Conservation (phyloP, 2,113 vertebrate species). For the Platichthys stellatus region DNA sequence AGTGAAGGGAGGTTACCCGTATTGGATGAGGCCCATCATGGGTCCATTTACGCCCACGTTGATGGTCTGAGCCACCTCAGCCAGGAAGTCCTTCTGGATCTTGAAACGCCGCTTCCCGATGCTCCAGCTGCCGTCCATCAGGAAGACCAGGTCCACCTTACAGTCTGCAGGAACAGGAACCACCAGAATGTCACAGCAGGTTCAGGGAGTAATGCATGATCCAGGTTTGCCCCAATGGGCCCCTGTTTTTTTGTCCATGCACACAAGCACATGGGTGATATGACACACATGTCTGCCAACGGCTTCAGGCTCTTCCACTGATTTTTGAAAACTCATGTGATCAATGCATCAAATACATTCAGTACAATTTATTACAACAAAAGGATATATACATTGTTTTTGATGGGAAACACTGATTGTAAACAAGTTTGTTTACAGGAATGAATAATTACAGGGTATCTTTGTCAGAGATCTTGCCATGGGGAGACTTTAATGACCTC, state of each 20-base stretch:
- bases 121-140: constrained; percentile 96
- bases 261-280: no score
- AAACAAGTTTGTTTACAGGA: background rate
- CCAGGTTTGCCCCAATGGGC: background rate
- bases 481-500: no score
- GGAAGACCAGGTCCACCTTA: constrained; percentile 91
- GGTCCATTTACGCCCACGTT: constrained; percentile 88
- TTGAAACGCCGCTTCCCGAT: constrained; percentile 94
- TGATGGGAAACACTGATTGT: background rate
- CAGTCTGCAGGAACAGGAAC: constrained; percentile 82
- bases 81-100: constrained; percentile 95
- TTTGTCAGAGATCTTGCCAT: no score
- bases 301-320: background rate
- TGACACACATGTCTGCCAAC: background rate
- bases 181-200: background rate
- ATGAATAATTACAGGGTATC: no score
- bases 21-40: constrained; percentile 96
- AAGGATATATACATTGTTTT: no score
- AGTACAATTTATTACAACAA: no score
- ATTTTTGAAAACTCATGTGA: background rate
- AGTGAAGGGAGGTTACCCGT: constrained; percentile 82
- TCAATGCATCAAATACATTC: background rate
- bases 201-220: background rate
- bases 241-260: no score
- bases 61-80: constrained; percentile 87